phyloP scores from a whole-genome alignment of 2,888 invertebrate genomes.

The Mycalesis mineus region DNA sequence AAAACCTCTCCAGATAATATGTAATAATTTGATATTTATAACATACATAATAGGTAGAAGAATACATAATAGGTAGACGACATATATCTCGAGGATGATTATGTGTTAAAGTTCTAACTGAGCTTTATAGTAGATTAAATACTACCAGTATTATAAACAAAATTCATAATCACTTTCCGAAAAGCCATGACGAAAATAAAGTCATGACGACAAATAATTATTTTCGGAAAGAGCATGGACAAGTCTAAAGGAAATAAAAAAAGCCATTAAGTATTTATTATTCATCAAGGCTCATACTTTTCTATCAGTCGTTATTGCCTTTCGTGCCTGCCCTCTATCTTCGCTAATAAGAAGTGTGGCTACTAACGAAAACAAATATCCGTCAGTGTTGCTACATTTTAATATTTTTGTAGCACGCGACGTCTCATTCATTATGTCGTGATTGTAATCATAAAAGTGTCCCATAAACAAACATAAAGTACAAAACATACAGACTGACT shows the following conservation, averaged over 20 bases:
- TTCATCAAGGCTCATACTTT: slow-evolving; percentile 52
- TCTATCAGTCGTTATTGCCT: slow-evolving; percentile 58
- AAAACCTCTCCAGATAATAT: no score
- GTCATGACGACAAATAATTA: no score
- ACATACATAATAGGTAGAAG: no score
- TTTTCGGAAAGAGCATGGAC: no score
- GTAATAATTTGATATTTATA: no score
- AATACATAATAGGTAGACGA: no score
- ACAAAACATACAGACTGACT: not conserved
- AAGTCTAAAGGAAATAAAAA: not conserved
- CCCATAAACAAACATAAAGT: slow-evolving; percentile 18
- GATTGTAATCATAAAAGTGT: slow-evolving; percentile 21
- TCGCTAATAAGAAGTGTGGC: slow-evolving; percentile 55
- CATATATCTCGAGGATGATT: no score
- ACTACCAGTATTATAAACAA: no score
- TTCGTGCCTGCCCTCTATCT: slow-evolving; percentile 63
- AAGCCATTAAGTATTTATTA: not conserved
- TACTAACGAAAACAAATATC: slow-evolving; percentile 69
- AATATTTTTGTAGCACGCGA: slow-evolving; percentile 67
- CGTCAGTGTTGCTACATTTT: slow-evolving; percentile 60
- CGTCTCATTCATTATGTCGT: slow-evolving; percentile 34
- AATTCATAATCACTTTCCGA: no score
- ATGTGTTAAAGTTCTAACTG: no score
- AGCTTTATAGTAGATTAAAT: no score
- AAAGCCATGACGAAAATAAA: no score